Conservation (phyloP, 2,797 vertebrate genomes). For the Mareca penelope region DNA sequence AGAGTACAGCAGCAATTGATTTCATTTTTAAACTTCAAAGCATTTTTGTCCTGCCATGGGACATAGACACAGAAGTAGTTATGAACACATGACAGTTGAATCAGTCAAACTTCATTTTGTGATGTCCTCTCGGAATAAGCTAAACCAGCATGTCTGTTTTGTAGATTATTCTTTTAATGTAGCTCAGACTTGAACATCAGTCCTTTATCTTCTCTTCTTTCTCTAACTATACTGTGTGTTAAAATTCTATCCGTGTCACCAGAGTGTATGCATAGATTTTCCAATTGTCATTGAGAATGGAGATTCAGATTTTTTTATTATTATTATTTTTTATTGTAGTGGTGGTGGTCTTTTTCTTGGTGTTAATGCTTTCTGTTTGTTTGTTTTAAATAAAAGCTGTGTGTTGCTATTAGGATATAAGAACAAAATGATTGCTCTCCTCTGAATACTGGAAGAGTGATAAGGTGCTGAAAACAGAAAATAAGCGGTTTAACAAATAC, state of each 20-base stretch:
- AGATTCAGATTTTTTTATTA: neutral
- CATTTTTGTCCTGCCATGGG: neutral
- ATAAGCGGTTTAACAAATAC: neutral
- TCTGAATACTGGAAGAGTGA: neutral
- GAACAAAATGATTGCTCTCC: neutral
- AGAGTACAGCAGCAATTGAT: neutral
- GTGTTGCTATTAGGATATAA: neutral
- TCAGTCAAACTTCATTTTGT: neutral
- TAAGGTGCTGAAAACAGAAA: neutral
- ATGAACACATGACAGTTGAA: neutral
- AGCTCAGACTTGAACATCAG: neutral
- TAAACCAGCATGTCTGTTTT: neutral
- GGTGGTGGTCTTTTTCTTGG: neutral
- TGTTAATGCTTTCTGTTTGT: neutral
- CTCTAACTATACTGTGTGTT: neutral
- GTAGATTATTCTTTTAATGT: neutral
- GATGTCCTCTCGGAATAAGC: neutral
- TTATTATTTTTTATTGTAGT: neutral
- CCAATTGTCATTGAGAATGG: neutral
- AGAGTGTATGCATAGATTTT: neutral
- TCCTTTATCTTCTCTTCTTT: neutral
- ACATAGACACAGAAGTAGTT: neutral
- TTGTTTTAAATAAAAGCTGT: neutral
- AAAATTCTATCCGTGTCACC: neutral
- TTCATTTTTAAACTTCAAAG: neutral